Conservation (phyloP, 2,888 invertebrate genomes). For the Agrochola macilenta region DNA sequence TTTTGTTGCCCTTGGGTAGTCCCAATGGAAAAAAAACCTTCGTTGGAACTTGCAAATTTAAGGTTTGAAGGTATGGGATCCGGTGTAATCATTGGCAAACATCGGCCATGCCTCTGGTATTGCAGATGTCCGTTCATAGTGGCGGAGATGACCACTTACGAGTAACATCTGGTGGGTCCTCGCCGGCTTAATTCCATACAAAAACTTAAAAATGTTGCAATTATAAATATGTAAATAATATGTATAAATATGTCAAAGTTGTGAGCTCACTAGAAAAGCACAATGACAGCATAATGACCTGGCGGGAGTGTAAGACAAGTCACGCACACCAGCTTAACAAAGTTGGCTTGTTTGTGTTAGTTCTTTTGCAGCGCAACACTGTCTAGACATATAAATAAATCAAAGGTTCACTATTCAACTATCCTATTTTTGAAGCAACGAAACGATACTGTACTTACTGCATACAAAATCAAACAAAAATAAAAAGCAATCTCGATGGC, state of each 20-base stretch:
- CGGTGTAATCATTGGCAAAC: not conserved
- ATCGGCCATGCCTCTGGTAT: not conserved
- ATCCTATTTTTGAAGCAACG: not conserved
- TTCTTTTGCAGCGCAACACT: too few relatives aligned
- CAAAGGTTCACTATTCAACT: not conserved
- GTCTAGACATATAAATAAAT: too few relatives aligned
- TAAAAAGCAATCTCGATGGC: not conserved
- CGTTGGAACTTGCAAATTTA: not conserved
- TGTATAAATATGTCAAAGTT: too few relatives aligned
- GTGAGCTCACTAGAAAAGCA: too few relatives aligned
- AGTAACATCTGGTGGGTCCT: not conserved
- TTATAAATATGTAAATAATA: too few relatives aligned
- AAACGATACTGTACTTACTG: not conserved
- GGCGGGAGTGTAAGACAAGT: too few relatives aligned
- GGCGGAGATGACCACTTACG: not conserved
- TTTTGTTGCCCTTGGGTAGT: not conserved
- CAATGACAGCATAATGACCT: too few relatives aligned
- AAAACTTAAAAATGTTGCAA: too few relatives aligned
- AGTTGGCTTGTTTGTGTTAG: too few relatives aligned
- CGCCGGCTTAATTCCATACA: not conserved
- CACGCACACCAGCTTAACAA: too few relatives aligned
- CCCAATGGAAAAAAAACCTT: not conserved
- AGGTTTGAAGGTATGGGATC: too few relatives aligned
- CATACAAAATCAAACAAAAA: conserved; percentile 4
- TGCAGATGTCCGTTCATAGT: not conserved